phyloP scores from a whole-genome alignment of 2,113 vertebrate genomes.

The Acanthisitta chloris region DNA sequence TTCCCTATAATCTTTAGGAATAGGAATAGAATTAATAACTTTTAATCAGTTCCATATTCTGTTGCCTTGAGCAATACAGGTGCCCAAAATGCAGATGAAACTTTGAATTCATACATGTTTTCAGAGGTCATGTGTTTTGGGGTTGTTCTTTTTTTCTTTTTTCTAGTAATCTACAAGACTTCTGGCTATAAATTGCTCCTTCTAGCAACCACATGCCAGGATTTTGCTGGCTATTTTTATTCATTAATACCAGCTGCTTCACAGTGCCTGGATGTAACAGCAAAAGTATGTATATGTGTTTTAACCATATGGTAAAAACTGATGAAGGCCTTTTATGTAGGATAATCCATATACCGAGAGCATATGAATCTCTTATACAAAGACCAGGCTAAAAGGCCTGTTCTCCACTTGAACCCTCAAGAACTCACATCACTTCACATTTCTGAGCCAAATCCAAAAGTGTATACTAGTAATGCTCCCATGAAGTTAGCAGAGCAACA shows the following conservation, averaged over 20 bases:
- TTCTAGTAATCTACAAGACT: slow-evolving; percentile 55
- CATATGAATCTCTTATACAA: neutral
- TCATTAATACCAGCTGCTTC: slow-evolving; percentile 76
- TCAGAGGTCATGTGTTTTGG: slow-evolving; percentile 28
- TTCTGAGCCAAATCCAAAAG: neutral
- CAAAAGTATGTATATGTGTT: slow-evolving; percentile 62
- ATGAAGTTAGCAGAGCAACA: neutral
- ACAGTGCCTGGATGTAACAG: slow-evolving; percentile 66
- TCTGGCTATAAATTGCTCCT: slow-evolving; percentile 66
- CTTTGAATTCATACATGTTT: slow-evolving; percentile 42
- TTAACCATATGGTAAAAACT: slow-evolving; percentile 69
- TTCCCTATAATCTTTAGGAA: slow-evolving; percentile 2
- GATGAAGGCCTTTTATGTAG: slow-evolving; percentile 66
- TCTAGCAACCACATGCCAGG: slow-evolving; percentile 58
- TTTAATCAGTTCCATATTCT: slow-evolving; percentile 35
- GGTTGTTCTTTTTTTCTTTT: slow-evolving; percentile 4
- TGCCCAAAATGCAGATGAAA: slow-evolving; percentile 51
- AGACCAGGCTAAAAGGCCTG: neutral
- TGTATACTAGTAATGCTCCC: neutral
- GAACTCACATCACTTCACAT: neutral
- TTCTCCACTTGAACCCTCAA: neutral
- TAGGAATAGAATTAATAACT: slow-evolving; percentile 47
- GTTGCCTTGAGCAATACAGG: slow-evolving; percentile 61
- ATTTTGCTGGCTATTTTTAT: slow-evolving; percentile 68
- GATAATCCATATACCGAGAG: slow-evolving; percentile 1